Evolutionary conservation across 2,113 vertebrate genomes (phyloP).

Genomic region (Machaerirhynchus nigripectus): DNA sequence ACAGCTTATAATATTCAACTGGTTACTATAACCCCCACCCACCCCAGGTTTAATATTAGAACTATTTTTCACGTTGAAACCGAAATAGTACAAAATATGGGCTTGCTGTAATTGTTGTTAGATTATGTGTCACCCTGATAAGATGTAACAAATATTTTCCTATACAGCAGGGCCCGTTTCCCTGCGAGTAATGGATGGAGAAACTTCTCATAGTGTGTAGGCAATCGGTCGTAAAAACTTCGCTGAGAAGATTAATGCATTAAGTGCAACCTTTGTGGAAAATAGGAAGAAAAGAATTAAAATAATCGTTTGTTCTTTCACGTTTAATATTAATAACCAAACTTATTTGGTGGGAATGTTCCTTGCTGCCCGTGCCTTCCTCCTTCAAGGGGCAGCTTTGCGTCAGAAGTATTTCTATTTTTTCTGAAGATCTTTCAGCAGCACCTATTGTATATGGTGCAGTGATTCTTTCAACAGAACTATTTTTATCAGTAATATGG

Average conservation of each 20-base stretch:
- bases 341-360: neutral
- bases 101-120: constrained; percentile 84
- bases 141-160: constrained; percentile 85
- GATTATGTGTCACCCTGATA: constrained; percentile 85
- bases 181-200: constrained; percentile 78
- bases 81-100: constrained; percentile 79
- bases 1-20: constrained; percentile 56
- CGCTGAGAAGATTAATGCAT: constrained; percentile 76
- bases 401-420: neutral
- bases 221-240: constrained; percentile 81
- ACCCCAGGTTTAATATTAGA: constrained; percentile 68
- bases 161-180: constrained; percentile 71
- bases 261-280: constrained; percentile 64
- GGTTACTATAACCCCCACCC: constrained; percentile 54
- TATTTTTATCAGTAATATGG: constrained; percentile 56
- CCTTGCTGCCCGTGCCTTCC: neutral
- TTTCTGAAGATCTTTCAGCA: neutral
- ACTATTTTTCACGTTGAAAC: constrained; percentile 74
- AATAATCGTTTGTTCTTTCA: constrained; percentile 50
- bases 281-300: constrained; percentile 68
- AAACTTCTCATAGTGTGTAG: constrained; percentile 75
- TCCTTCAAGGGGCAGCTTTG: neutral
- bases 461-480: constrained; percentile 34
- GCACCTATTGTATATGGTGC: neutral
- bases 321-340: constrained; percentile 47